phyloP scores from a whole-genome alignment of 2,113 vertebrate species.

The Melierax canorus region DNA sequence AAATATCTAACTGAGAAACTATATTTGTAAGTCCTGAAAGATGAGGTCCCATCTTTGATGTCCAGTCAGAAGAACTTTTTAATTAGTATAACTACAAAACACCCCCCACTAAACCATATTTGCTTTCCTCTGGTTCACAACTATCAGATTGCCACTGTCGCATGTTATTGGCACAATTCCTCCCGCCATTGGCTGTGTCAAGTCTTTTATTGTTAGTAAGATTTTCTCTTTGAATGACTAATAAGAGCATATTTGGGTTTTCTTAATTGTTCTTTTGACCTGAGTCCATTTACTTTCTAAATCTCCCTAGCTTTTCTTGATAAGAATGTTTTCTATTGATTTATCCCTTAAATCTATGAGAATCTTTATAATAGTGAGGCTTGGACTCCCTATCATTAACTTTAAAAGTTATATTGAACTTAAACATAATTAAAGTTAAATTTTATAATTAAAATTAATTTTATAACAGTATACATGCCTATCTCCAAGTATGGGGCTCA shows the following conservation, averaged over 20 bases:
- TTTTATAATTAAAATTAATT: slow-evolving; percentile 27
- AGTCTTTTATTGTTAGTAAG: not conserved
- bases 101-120: not conserved
- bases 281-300: not conserved
- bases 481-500: not conserved
- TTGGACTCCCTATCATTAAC: not conserved
- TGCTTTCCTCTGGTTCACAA: not conserved
- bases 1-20: not conserved
- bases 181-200: not conserved
- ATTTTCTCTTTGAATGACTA: not conserved
- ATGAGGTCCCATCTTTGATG: not conserved
- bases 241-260: not conserved
- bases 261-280: not conserved
- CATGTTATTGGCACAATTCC: not conserved
- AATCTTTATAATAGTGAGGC: not conserved
- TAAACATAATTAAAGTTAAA: not conserved
- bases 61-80: not conserved
- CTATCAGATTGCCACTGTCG: not conserved
- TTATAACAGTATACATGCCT: not conserved
- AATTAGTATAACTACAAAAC: not conserved
- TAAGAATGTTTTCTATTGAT: not conserved
- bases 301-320: not conserved
- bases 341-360: not conserved
- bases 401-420: slow-evolving; percentile 14
- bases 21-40: not conserved